phyloP scores from a whole-genome alignment of 2,113 vertebrate species.

The Morone saxatilis region DNA sequence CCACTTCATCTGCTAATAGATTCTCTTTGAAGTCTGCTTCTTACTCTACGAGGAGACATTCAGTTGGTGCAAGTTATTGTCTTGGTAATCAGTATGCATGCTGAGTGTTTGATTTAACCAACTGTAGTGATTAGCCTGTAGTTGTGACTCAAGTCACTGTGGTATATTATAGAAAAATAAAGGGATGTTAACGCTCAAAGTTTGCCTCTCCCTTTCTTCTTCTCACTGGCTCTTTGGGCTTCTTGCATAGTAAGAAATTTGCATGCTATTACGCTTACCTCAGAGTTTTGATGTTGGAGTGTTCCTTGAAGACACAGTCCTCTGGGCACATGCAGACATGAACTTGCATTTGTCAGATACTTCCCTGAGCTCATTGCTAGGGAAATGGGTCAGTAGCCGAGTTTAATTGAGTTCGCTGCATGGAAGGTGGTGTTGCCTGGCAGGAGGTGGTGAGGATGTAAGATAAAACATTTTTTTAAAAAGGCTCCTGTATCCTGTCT shows the following conservation, averaged over 20 bases:
- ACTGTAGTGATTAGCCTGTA: conserved; percentile 22
- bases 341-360: conserved; percentile 74
- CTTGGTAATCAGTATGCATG: conserved; percentile 37
- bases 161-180: conserved; percentile 12
- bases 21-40: conserved; percentile 64
- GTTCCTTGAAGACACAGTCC: conserved; percentile 70
- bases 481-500: background rate
- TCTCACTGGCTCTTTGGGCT: conserved; percentile 12
- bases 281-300: conserved; percentile 52
- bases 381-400: conserved; percentile 70
- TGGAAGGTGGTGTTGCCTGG: conserved; percentile 28
- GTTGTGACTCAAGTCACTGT: conserved; percentile 15
- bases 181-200: conserved; percentile 3
- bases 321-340: conserved; percentile 60
- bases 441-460: conserved; percentile 29
- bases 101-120: conserved; percentile 38
- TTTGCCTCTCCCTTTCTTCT: background rate
- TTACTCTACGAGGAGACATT: conserved; percentile 40
- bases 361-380: conserved; percentile 67
- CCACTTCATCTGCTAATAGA: conserved; percentile 65
- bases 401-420: conserved; percentile 75
- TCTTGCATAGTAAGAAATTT: conserved; percentile 33
- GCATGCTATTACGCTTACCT: conserved; percentile 46
- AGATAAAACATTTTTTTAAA: conserved; percentile 18
- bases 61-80: conserved; percentile 35